Conservation (phyloP, 2,888 invertebrate species). For the Acanthosepion pharaonis region DNA sequence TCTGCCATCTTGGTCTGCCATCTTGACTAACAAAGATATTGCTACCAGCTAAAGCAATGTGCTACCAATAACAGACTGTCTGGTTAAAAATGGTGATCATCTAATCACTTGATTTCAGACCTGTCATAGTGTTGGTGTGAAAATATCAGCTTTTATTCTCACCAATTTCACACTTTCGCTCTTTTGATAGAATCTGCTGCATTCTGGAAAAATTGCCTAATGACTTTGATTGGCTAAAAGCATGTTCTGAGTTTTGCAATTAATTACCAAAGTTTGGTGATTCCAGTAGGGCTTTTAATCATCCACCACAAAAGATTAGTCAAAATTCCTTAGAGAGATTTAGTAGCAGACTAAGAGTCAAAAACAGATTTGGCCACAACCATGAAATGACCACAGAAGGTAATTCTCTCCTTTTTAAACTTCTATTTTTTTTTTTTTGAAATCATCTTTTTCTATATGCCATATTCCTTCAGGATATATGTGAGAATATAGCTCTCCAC, state of each 20-base stretch:
- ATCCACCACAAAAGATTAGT: not conserved
- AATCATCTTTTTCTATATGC: too few relatives aligned
- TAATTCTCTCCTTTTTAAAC: too few relatives aligned
- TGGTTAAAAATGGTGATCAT: constrained; percentile 8
- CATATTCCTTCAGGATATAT: too few relatives aligned
- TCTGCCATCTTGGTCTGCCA: not conserved
- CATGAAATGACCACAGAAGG: not conserved
- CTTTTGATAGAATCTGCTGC: not conserved
- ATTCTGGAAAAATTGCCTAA: not conserved
- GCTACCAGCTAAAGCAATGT: not conserved
- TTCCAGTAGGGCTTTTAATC: not conserved
- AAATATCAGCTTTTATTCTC: not conserved
- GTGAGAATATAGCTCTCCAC: too few relatives aligned
- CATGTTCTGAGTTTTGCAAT: not conserved
- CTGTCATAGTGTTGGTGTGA: not conserved
- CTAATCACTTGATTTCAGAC: not conserved
- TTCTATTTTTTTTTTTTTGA: too few relatives aligned
- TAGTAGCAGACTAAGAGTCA: not conserved
- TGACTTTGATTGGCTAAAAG: not conserved
- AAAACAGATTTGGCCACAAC: too few relatives aligned
- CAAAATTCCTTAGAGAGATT: not conserved
- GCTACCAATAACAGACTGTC: not conserved
- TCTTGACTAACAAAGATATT: not conserved
- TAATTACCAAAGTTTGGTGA: not conserved
- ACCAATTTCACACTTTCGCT: not conserved